Evolutionary conservation across 2,113 vertebrate species (phyloP).

Genomic region (Verasper variegatus): DNA sequence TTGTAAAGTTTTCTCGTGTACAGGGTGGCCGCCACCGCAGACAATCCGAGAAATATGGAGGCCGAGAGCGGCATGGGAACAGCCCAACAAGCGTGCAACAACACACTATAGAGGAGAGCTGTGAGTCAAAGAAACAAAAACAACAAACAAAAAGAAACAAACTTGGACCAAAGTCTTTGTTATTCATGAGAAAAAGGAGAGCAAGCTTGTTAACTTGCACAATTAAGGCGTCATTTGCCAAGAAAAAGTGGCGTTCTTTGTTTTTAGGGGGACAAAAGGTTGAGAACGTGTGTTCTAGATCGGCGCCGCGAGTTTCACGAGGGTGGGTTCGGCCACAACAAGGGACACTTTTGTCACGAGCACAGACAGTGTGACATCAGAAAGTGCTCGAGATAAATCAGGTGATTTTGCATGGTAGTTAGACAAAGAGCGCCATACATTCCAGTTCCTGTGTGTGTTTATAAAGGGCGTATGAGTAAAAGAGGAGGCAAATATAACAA

Average conservation of each 20-base stretch:
- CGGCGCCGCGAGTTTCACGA: constrained; percentile 39
- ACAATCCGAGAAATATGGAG: constrained; percentile 37
- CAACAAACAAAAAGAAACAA: constrained; percentile 57
- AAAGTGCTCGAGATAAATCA: constrained; percentile 72
- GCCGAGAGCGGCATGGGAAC: constrained; percentile 67
- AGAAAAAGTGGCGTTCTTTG: constrained; percentile 76
- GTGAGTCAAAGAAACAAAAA: constrained; percentile 39
- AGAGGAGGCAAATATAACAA: constrained; percentile 45
- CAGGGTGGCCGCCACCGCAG: background rate
- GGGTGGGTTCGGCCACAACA: constrained; percentile 74
- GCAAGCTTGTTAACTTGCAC: constrained; percentile 81
- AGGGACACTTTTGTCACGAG: constrained; percentile 77
- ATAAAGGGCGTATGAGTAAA: constrained; percentile 44
- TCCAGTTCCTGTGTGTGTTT: constrained; percentile 48
- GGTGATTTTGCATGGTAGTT: constrained; percentile 79
- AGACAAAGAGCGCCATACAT: constrained; percentile 74
- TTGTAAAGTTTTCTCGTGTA: constrained; percentile 17
- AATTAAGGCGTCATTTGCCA: constrained; percentile 84
- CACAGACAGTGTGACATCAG: constrained; percentile 77
- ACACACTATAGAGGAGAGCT: constrained; percentile 39
- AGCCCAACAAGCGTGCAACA: constrained; percentile 63
- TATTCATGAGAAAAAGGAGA: constrained; percentile 77
- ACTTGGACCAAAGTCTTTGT: constrained; percentile 73
- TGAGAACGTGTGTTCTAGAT: constrained; percentile 65
- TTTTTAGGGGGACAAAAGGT: constrained; percentile 78